Evolutionary conservation across 2,113 vertebrate species (phyloP), one percentile per base, ranked within the genome.

Genomic region (Tautogolabrus adspersus): DNA sequence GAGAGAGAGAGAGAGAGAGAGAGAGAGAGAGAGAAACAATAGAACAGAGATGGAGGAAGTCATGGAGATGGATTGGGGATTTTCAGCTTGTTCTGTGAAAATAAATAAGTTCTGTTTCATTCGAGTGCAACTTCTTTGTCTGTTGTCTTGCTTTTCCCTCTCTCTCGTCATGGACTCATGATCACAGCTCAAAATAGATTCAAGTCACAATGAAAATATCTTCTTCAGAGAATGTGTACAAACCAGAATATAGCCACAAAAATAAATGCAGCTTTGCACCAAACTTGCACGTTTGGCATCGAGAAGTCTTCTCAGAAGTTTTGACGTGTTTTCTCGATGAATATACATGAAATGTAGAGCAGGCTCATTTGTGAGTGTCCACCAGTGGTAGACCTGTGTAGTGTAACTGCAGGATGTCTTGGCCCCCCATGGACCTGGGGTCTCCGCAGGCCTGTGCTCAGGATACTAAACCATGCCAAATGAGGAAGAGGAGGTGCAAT

Each of bases 401-500:
- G 81, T 11, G 58, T 78, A 82, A 78, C 89, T 88, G 79, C 87
- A 89, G 83, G 83, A 88, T 66, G 79, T 74, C 85, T 63, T 18
- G 11, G 44, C 70, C 88, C 84, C 86, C 75, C 70, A 34, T 72
- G 80, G 86, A 81, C 73, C 60, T 15, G 8, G 71, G 49, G 79
- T 79, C 89, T 91, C 90, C 58, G 64, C 85, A 86, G 84, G 83
- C 79, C 76, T 83, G 76, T 59, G 68, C 84, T 87, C 85, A 83
- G 85, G 87, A 88, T 88, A 83, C 85, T 81, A 88, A 87, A 84
- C 81, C 76, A 60, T 82, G 82, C 88, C 88, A 89, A 92, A 91
- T 90, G 83, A 93, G 89, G 89, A 92, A 89, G 85, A 89, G 87
- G 83, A 89, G 86, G 86, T 77, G 72, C 70, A 84, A 71, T 67